phyloP scores from a whole-genome alignment of 2,888 invertebrate genomes.

The Agrenia bidenticulata region DNA sequence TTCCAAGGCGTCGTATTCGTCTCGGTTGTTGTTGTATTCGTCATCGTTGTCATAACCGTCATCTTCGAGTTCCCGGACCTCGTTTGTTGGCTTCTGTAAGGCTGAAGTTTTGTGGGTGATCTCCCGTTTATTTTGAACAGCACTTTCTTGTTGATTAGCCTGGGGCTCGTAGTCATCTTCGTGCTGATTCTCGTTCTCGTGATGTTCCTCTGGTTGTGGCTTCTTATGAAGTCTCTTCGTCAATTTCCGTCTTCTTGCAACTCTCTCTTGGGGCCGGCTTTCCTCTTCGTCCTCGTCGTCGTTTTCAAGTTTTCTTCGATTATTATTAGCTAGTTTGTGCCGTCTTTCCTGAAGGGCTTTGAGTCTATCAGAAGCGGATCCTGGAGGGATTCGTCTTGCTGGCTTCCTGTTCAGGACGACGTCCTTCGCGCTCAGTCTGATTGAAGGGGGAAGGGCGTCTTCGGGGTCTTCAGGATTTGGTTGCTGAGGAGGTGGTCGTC shows the following conservation, averaged over 20 bases:
- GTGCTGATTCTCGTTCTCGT: slow-evolving; percentile 15
- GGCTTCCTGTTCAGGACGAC: slow-evolving; percentile 49
- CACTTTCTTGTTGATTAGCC: neutral
- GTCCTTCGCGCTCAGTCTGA: slow-evolving; percentile 45
- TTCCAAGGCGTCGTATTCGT: neutral
- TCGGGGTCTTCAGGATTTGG: slow-evolving; percentile 16
- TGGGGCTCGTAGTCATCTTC: slow-evolving; percentile 2
- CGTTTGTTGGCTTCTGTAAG: neutral
- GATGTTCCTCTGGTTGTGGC: slow-evolving; percentile 2
- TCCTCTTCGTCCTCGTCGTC: slow-evolving; percentile 26
- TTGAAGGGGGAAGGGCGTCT: slow-evolving; percentile 41
- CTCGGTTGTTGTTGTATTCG: slow-evolving; percentile 22
- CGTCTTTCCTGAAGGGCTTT: slow-evolving; percentile 45
- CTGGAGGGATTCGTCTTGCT: slow-evolving; percentile 49
- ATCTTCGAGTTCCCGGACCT: slow-evolving; percentile 6
- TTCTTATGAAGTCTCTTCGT: slow-evolving; percentile 9
- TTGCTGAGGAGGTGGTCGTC: slow-evolving; percentile 18
- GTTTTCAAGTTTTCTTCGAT: neutral
- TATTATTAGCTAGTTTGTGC: slow-evolving; percentile 21
- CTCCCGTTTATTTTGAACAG: slow-evolving; percentile 32
- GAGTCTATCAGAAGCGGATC: slow-evolving; percentile 46
- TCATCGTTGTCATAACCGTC: slow-evolving; percentile 16
- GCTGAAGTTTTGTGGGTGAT: slow-evolving; percentile 19
- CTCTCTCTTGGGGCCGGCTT: neutral
- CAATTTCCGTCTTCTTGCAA: slow-evolving; percentile 4